These are phyloP conservation scores for Ramphastos sulfuratus DNA, from an alignment of 2,113 vertebrate species.

Conservation along the genomic window DNA sequence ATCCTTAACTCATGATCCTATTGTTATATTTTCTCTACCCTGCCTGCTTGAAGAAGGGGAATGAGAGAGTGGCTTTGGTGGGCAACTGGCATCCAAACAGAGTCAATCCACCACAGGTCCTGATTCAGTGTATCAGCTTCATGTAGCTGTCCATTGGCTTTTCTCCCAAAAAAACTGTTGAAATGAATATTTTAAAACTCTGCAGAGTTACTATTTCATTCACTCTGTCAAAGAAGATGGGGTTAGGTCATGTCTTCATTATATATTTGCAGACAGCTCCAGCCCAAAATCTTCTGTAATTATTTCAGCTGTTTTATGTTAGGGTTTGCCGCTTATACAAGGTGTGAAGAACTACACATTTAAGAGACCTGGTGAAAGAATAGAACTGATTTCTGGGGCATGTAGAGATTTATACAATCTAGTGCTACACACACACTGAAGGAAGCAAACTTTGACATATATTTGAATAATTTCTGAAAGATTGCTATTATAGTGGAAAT, in stretches of 20 bases:
- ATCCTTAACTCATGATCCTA: not conserved
- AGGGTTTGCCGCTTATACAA: not conserved
- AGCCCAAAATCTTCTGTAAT: not conserved
- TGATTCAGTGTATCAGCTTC: not conserved
- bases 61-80: not conserved
- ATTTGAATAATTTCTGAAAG: not conserved
- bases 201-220: not conserved
- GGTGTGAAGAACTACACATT: not conserved
- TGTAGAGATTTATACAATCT: not conserved
- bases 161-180: not conserved
- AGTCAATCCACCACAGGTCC: not conserved
- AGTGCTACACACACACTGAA: not conserved
- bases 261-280: not conserved
- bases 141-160: not conserved
- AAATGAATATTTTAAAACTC: not conserved
- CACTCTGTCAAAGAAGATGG: not conserved
- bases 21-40: not conserved
- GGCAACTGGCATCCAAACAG: not conserved
- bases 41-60: not conserved
- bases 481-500: not conserved
- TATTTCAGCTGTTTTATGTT: not conserved
- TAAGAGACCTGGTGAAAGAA: not conserved
- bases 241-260: not conserved
- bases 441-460: not conserved
- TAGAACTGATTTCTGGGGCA: not conserved